Evolutionary conservation across 2,888 invertebrate species (phyloP), one percentile per base, ranked within the genome.

Genomic region (Caenorhabditis macrosperma): DNA sequence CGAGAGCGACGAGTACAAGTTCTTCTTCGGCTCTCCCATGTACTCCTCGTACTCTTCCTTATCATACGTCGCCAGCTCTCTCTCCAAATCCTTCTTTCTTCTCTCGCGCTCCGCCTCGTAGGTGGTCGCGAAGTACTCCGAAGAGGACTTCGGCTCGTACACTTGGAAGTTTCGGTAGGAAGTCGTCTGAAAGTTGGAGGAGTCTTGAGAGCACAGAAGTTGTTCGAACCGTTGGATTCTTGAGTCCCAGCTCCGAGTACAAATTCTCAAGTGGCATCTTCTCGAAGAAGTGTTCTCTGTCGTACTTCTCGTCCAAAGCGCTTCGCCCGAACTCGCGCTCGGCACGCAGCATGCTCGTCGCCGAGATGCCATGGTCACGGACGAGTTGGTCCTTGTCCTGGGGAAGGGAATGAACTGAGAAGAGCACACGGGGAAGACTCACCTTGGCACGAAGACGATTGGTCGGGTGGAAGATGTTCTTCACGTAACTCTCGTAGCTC

Each of bases 71-170:
- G 54, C 54, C 7, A 68, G 17, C 24, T 78, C 78, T n/a, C 57
- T 26, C 10, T 78, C 78, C 38, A 78, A 55, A 38, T 78, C 78
- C 46, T 64, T 57, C 24, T 50, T 44, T 50, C 71, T 38, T 79
- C 76, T 67, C 59, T 84, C 82, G 6, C 76, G 33, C 17, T 75
- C 68, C n/a, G 75, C 78, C 38, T 80, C 82, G 35, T 84, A 68
- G 20, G 78, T 66, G 9, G 82, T 78, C 12, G 87, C 82, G 52
- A 83, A 88, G 69, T 89, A 89, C 77, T 89, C 89, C 28, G 83
- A 85, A 0, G 88, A 87, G 41, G 85, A 83, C 64, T 89, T 89
- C 15, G 89, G 89, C 33, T 84, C 86, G 76, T 89, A 89, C 4
- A 89, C 89, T 26, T 86, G 89, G 52, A 82, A 89, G 48, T 84